Evolutionary conservation across 2,797 vertebrate species (phyloP).

Genomic region (Holocentrus rufus): DNA sequence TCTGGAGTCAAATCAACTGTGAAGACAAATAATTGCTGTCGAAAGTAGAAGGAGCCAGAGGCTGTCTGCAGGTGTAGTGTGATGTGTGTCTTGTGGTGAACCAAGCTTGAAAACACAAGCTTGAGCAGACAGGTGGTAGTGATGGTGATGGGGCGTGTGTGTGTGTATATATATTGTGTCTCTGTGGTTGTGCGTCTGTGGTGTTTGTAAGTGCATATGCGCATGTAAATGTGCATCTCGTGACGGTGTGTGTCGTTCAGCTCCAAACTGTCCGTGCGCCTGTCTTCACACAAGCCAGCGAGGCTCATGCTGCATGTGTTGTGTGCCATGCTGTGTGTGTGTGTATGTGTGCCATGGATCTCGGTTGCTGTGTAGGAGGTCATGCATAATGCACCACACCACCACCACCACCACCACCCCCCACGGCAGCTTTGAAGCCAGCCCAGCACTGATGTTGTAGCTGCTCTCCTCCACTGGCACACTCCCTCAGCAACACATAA

Average conservation of each 20-base stretch:
- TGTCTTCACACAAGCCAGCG: neutral
- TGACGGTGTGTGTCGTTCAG: neutral
- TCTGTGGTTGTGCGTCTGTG: neutral
- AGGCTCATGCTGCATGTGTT: slow-evolving; percentile 19
- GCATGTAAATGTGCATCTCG: neutral
- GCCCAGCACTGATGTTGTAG: slow-evolving; percentile 57
- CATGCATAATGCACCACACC: slow-evolving; percentile 73
- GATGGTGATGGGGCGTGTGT: neutral
- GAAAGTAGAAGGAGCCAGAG: slow-evolving; percentile 28
- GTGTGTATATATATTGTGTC: slow-evolving; percentile 3
- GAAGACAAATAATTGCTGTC: slow-evolving; percentile 31
- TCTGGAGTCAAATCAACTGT: slow-evolving; percentile 52
- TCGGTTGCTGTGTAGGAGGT: slow-evolving; percentile 64
- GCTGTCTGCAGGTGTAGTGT: slow-evolving; percentile 34
- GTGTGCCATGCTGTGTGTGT: neutral
- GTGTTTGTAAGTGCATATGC: slow-evolving; percentile 9
- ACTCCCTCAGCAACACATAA: slow-evolving; percentile 62
- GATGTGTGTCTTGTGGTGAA: slow-evolving; percentile 31
- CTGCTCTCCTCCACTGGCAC: slow-evolving; percentile 54
- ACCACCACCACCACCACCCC: slow-evolving; percentile 42
- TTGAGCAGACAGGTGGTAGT: slow-evolving; percentile 33
- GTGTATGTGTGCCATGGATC: slow-evolving; percentile 33
- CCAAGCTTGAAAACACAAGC: slow-evolving; percentile 27
- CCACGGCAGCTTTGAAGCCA: slow-evolving; percentile 69
- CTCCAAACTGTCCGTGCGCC: slow-evolving; percentile 9